Conservation (phyloP, 1,140 invertebrate species). For the Diorhabda elongata region DNA sequence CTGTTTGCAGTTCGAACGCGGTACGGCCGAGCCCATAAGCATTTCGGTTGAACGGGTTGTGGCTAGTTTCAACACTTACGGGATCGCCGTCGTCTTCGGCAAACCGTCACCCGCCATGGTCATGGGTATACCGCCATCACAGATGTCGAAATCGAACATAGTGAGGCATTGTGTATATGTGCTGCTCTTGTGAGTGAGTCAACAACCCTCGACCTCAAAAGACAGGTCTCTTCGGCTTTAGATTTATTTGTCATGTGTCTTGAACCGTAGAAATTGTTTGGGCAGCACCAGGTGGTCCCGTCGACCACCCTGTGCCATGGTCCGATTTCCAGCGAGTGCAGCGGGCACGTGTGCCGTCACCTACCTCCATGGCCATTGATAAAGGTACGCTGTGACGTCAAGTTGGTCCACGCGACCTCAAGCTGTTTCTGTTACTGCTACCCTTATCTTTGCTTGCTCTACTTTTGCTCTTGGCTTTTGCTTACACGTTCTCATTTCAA, state of each 20-base stretch:
- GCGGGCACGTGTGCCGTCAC: slow-evolving; percentile 43
- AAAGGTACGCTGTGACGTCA: slow-evolving; percentile 45
- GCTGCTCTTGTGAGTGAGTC: slow-evolving; percentile 18
- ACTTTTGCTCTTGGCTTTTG: background rate
- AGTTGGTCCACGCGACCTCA: slow-evolving; percentile 10
- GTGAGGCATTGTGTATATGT: slow-evolving; percentile 14
- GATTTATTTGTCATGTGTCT: slow-evolving; percentile 6
- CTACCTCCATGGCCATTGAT: slow-evolving; percentile 48
- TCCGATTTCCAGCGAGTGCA: slow-evolving; percentile 18
- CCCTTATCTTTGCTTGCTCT: background rate
- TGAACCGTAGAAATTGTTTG: background rate
- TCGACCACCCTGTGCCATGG: slow-evolving; percentile 11
- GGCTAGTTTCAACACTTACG: slow-evolving; percentile 12
- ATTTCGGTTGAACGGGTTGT: slow-evolving; percentile 17
- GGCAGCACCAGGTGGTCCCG: slow-evolving; percentile 5
- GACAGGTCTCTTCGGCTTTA: slow-evolving; percentile 5
- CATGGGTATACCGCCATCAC: slow-evolving; percentile 12
- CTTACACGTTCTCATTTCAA: background rate
- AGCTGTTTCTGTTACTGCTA: background rate
- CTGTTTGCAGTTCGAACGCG: slow-evolving; percentile 16
- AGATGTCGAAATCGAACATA: background rate
- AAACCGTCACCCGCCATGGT: slow-evolving; percentile 5
- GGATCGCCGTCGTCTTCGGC: slow-evolving; percentile 1
- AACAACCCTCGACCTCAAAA: slow-evolving; percentile 1
- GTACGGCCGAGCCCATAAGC: slow-evolving; percentile 18